These are phyloP conservation scores for Pao palembangensis DNA, from an alignment of 2,113 vertebrate species.

Conservation along the genomic window DNA sequence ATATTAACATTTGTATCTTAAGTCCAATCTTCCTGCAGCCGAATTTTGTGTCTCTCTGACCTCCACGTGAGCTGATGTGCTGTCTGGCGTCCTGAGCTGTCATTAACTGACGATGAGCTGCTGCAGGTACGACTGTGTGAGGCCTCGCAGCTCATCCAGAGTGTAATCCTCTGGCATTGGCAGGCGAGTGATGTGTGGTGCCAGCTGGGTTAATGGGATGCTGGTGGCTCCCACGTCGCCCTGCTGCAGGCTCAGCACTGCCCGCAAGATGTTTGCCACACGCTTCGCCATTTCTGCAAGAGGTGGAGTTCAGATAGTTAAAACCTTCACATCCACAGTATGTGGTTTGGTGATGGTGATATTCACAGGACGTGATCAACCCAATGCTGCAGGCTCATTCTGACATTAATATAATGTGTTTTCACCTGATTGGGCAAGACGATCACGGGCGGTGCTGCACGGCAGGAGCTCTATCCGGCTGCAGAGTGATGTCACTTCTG, in stretches of 20 bases:
- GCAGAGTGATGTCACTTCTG: slow-evolving; percentile 87
- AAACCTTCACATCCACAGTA: not conserved
- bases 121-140: slow-evolving; percentile 87
- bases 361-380: too few species aligned
- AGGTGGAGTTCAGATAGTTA: not conserved
- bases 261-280: slow-evolving; percentile 87
- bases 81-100: slow-evolving; percentile 2
- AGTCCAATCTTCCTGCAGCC: not conserved
- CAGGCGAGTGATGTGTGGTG: slow-evolving; percentile 84
- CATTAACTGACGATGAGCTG: slow-evolving; percentile 79
- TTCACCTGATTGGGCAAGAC: slow-evolving; percentile 90
- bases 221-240: slow-evolving; percentile 58
- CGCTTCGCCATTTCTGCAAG: slow-evolving; percentile 93
- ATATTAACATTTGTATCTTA: not conserved
- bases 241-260: slow-evolving; percentile 86
- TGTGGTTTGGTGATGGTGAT: too few species aligned
- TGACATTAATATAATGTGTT: not conserved
- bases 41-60: not conserved
- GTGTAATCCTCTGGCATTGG: slow-evolving; percentile 96
- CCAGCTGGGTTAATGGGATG: slow-evolving; percentile 81
- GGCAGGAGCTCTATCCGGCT: slow-evolving; percentile 85
- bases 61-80: not conserved
- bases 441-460: slow-evolving; percentile 83
- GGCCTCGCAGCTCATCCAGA: slow-evolving; percentile 88
- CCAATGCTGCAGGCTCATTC: too few species aligned